A percentile compares a stretch with the other conserved stretches of the same genome.
phyloP scores from a whole-genome alignment of 1,140 invertebrate species.

The Eriosoma lanigerum region DNA sequence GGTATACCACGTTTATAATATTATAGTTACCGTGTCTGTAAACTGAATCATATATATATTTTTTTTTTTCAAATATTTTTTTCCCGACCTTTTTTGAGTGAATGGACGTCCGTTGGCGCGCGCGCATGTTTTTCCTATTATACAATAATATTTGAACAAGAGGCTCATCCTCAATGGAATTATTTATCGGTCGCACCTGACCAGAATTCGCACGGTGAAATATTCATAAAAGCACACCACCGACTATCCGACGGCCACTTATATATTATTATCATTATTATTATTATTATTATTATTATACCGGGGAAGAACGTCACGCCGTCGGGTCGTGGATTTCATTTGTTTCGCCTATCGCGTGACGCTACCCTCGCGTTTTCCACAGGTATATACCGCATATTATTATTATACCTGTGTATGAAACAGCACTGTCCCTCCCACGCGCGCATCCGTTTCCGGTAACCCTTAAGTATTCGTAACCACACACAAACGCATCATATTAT shows the following conservation, averaged over 20 bases:
- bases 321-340: conserved; percentile 36
- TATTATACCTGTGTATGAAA: neutral
- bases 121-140: neutral
- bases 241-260: neutral
- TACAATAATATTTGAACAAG: conserved; percentile 23
- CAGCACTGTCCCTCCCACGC: neutral
- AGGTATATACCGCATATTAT: no score
- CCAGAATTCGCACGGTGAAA: conserved; percentile 46
- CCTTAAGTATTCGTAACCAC: neutral
- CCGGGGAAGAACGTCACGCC: neutral
- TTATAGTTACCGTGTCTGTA: neutral
- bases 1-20: neutral
- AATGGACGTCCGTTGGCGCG: neutral
- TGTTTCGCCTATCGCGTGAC: conserved; percentile 34
- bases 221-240: conserved; percentile 24
- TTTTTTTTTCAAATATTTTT: neutral
- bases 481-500: neutral
- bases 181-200: conserved; percentile 43
- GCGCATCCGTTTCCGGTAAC: conserved; percentile 31
- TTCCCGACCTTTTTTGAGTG: neutral
- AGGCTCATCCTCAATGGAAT: conserved; percentile 26
- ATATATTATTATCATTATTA: neutral
- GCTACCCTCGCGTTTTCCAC: neutral
- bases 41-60: neutral
- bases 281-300: neutral